phyloP scores from a whole-genome alignment of 64 coral and sea anemone species.

The Stichodactyla helianthus region DNA sequence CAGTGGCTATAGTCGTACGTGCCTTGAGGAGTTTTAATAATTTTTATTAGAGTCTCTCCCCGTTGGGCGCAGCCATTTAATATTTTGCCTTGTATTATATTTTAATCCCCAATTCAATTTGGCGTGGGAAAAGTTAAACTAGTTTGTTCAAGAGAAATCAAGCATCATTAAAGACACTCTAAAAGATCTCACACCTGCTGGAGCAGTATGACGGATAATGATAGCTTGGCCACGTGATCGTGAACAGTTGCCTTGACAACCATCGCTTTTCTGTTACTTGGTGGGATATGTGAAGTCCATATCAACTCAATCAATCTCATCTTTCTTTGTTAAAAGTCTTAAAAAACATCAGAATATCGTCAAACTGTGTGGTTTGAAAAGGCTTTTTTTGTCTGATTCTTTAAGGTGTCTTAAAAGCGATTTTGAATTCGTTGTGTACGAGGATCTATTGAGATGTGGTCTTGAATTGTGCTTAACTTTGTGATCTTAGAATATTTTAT shows the following conservation, averaged over 20 bases:
- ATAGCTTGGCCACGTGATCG: neutral
- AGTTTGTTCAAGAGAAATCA: neutral
- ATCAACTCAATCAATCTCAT: neutral
- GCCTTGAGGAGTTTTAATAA: too few species aligned
- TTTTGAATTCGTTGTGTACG: too few species aligned
- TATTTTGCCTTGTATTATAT: neutral
- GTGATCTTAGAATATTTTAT: too few species aligned
- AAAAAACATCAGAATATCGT: neutral
- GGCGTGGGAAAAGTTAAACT: neutral
- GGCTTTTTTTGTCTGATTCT: too few species aligned
- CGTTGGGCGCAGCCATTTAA: neutral
- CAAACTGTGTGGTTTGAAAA: too few species aligned
- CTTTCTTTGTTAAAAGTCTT: neutral
- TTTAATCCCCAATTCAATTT: neutral
- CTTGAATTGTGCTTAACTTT: too few species aligned
- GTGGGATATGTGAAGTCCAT: neutral
- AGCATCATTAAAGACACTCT: neutral
- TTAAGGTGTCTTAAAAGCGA: too few species aligned
- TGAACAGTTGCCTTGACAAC: too few species aligned
- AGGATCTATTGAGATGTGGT: too few species aligned
- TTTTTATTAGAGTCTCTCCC: neutral
- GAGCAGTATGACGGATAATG: neutral
- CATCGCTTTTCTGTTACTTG: neutral
- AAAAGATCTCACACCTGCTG: neutral
- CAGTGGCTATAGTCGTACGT: too few species aligned